Percentiles rank a stretch among this genome's conserved stretches.
Evolutionary conservation across 2,113 vertebrate genomes (phyloP).

Genomic region (Struthidea cinerea): DNA sequence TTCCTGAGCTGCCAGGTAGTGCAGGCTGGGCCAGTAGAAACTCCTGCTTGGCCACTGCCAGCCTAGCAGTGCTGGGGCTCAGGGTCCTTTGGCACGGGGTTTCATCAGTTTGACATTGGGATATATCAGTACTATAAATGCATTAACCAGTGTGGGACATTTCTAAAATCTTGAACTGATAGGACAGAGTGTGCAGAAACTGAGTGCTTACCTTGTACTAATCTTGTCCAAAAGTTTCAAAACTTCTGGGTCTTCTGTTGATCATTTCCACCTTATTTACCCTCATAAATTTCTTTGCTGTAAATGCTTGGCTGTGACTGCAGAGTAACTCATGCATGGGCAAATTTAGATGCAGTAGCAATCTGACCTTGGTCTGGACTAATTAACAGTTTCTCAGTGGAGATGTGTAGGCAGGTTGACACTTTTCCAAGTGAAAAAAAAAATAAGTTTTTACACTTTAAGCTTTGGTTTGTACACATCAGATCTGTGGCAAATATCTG

Average conservation of each 20-base stretch:
- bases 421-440: neutral
- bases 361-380: neutral
- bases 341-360: neutral
- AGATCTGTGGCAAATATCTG: neutral
- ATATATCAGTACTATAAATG: neutral
- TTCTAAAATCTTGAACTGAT: neutral
- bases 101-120: neutral
- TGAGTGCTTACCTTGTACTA: neutral
- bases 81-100: neutral
- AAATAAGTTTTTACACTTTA: neutral
- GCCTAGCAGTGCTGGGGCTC: accelerated
- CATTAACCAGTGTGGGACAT: neutral
- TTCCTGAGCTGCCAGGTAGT: neutral
- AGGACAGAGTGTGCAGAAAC: neutral
- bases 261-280: neutral
- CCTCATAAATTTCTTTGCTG: neutral
- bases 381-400: conserved; percentile 48
- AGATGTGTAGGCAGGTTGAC: neutral
- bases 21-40: neutral
- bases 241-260: neutral
- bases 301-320: neutral
- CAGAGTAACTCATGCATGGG: neutral
- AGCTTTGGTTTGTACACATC: neutral
- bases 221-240: neutral
- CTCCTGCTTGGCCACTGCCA: neutral